A percentile compares a stretch with the other conserved stretches of the same genome.
Evolutionary conservation across 2,113 vertebrate genomes (phyloP).

Genomic region (Pipa parva): DNA sequence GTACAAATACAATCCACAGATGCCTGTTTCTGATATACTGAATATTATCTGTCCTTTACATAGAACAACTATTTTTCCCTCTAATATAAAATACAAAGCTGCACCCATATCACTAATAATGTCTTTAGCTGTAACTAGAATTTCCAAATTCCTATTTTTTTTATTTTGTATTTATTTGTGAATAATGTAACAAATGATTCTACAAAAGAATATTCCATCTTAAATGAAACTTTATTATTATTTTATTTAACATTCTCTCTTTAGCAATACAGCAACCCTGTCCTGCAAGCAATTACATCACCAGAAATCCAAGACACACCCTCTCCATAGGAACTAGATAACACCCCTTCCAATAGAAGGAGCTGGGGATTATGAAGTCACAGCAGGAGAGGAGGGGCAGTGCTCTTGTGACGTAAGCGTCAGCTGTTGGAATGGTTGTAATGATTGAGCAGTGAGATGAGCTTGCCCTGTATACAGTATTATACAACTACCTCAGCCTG

Average conservation of each 20-base stretch:
- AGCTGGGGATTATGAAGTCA: slow-evolving; percentile 11
- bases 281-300: slow-evolving; percentile 15
- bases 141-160: too few species aligned
- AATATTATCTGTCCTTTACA: too few species aligned
- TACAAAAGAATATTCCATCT: background rate
- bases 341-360: slow-evolving; percentile 9
- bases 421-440: slow-evolving; percentile 30
- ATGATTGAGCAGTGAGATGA: slow-evolving; percentile 25
- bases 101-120: too few species aligned
- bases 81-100: too few species aligned
- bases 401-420: slow-evolving; percentile 15
- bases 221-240: too few species aligned
- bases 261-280: background rate
- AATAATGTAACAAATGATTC: background rate
- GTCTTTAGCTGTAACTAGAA: background rate
- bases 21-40: too few species aligned
- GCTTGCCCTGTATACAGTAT: slow-evolving; percentile 16
- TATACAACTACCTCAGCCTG: slow-evolving; percentile 27
- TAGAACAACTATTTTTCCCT: too few species aligned
- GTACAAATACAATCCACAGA: too few species aligned
- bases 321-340: background rate
- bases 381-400: background rate
- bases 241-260: background rate
- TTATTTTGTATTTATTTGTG: too few species aligned
- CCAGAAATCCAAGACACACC: background rate